These are phyloP conservation scores for Forficula auricularia DNA, from an alignment of 1,140 invertebrate genomes.

Conservation along the genomic window DNA sequence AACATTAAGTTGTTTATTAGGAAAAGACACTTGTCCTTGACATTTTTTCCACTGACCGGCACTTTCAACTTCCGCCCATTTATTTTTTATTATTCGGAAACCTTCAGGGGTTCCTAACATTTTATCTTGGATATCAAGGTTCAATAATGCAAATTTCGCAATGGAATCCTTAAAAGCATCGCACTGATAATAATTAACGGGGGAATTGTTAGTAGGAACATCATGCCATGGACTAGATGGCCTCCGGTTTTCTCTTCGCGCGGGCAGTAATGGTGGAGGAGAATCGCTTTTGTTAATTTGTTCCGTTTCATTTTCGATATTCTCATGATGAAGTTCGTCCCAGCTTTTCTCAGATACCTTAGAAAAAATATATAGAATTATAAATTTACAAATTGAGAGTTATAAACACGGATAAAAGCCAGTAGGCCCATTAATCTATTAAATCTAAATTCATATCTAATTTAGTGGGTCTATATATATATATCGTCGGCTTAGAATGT, in stretches of 20 bases:
- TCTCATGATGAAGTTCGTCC: no score
- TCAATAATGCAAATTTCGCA: no score
- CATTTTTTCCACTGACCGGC: neutral
- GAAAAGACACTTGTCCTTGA: neutral
- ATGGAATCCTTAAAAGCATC: no score
- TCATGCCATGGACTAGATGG: conserved; percentile 12
- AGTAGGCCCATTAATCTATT: no score
- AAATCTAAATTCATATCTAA: no score
- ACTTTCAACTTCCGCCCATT: conserved; percentile 4
- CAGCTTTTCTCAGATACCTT: no score
- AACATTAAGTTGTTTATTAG: neutral
- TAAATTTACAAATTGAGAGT: no score
- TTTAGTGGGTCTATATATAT: no score
- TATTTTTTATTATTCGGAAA: conserved; percentile 1
- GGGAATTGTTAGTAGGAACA: conserved; percentile 15
- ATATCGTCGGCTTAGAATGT: no score
- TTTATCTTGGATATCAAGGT: neutral
- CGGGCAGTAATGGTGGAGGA: conserved; percentile 3
- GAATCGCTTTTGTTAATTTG: neutral
- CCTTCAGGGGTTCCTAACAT: neutral
- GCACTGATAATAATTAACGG: neutral
- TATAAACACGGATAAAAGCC: no score
- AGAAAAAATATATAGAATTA: no score
- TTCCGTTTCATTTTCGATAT: no score
- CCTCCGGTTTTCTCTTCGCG: neutral